phyloP scores from a whole-genome alignment of 2,113 vertebrate genomes.

The Microtus richardsoni region DNA sequence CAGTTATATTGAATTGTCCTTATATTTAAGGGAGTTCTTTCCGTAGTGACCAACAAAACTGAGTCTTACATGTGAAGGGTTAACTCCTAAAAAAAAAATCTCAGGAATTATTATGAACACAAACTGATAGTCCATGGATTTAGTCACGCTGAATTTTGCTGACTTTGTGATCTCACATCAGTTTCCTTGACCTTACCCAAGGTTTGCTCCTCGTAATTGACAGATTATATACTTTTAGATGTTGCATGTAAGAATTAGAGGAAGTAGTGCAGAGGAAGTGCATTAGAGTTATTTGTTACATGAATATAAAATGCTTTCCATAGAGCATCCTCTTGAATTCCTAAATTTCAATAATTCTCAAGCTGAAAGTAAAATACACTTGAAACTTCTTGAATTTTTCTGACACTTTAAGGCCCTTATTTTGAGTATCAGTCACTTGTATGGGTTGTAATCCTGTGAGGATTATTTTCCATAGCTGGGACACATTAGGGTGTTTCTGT shows the following conservation, averaged over 20 bases:
- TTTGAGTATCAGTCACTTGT: not conserved
- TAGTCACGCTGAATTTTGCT: not conserved
- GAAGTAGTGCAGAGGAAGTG: not conserved
- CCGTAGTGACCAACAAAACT: not conserved
- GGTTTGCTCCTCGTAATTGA: not conserved
- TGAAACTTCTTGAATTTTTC: not conserved
- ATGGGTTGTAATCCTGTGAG: not conserved
- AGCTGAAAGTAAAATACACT: not conserved
- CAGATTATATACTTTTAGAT: not conserved
- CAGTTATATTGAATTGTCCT: not conserved
- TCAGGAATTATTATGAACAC: not conserved
- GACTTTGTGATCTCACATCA: not conserved
- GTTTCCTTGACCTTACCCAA: not conserved
- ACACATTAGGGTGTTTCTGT: not conserved
- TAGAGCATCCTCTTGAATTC: not conserved
- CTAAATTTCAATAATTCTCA: not conserved
- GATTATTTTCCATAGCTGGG: not conserved
- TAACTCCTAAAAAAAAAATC: not conserved
- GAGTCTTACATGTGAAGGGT: not conserved
- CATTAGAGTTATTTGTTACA: not conserved
- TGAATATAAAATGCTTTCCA: not conserved
- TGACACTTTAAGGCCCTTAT: not conserved
- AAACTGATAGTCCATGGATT: not conserved
- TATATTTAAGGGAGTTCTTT: not conserved
- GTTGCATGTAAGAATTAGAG: not conserved